A percentile compares a stretch with the other conserved stretches of the same genome.
These are phyloP conservation scores for Serilophus lunatus DNA, from an alignment of 2,113 vertebrate species.

Conservation along the genomic window DNA sequence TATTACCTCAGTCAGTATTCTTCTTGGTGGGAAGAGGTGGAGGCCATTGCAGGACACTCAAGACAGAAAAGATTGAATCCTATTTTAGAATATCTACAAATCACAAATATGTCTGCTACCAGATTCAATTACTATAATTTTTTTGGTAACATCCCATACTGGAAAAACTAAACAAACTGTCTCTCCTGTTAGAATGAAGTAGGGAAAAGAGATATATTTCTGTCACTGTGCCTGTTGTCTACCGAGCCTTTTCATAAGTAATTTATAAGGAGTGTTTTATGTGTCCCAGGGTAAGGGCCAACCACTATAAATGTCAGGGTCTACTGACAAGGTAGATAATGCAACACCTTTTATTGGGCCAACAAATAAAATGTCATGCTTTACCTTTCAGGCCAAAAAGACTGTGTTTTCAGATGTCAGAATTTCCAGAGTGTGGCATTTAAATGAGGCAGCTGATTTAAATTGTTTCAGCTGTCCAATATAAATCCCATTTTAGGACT, in stretches of 20 bases:
- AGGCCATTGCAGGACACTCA: not conserved
- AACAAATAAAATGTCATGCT: slow-evolving; percentile 3
- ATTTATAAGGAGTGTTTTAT: not conserved
- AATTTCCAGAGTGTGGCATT: slow-evolving; percentile 4
- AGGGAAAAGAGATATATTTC: not conserved
- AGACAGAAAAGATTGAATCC: not conserved
- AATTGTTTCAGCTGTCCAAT: not conserved
- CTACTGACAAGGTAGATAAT: slow-evolving; percentile 16
- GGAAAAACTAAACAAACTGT: not conserved
- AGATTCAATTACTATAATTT: not conserved
- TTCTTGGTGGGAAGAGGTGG: not conserved
- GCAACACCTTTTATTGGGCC: not conserved
- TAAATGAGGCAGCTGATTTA: slow-evolving; percentile 15
- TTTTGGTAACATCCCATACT: not conserved
- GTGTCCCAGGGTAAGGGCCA: not conserved
- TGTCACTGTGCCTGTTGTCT: not conserved
- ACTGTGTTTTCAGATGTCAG: not conserved
- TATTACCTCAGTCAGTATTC: not conserved
- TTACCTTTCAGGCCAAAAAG: slow-evolving; percentile 4
- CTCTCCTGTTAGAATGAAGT: not conserved
- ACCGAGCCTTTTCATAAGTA: not conserved
- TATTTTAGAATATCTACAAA: not conserved
- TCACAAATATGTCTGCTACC: not conserved
- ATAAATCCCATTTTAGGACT: not conserved
- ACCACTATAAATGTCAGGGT: slow-evolving; percentile 4